Evolutionary conservation across 2,797 vertebrate species (phyloP), one percentile per base, ranked within the genome.

Genomic region (Sebastolobus alascanus): DNA sequence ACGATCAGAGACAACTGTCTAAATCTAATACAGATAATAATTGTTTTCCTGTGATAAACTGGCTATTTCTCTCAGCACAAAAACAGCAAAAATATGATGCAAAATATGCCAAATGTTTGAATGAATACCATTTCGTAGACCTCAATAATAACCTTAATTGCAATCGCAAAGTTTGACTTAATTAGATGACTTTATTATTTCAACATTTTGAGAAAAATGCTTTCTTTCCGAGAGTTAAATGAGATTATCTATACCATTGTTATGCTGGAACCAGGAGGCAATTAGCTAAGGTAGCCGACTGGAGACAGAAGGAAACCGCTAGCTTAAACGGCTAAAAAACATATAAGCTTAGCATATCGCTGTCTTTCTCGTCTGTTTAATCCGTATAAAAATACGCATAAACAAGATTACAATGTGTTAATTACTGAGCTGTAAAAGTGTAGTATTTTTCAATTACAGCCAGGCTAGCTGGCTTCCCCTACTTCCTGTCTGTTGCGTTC

Each of bases 11-110:
- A 31, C 46, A 50, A 31, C 68, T 9, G 22, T 73, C 40, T 6
- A 31, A 72, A 68, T 85, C 29, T 43, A 58, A 27, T 16, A 66
- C 54, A 72, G 27, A 72, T 65, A 37, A 68, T 40, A 27, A 33
- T 4, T 31, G 5, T 33, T 83, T 43, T 61, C 46, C 8, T 63
- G 35, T 33, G 4, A 59, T 22, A 16, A 43, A 69, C 29, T 29
- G 33, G 25, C 27, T 35, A 0, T 33, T 4, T 52, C 8, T 9
- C 12, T 7, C 18, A n/a, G 11, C 18, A 7, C 46, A 0, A 46
- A 46, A 46, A 46, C 3, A 18, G 43, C 11, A 54, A 22, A 38
- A 4, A 66, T 5, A 40, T 5, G 20, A 68, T 3, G 8, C 16
- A 20, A 46, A 69, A 18, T 8, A 4, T 31, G 13, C 4, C 12